Evolutionary conservation across 2,797 vertebrate species (phyloP), one percentile per base, ranked within the genome.

Genomic region (Heliangelus exortis): DNA sequence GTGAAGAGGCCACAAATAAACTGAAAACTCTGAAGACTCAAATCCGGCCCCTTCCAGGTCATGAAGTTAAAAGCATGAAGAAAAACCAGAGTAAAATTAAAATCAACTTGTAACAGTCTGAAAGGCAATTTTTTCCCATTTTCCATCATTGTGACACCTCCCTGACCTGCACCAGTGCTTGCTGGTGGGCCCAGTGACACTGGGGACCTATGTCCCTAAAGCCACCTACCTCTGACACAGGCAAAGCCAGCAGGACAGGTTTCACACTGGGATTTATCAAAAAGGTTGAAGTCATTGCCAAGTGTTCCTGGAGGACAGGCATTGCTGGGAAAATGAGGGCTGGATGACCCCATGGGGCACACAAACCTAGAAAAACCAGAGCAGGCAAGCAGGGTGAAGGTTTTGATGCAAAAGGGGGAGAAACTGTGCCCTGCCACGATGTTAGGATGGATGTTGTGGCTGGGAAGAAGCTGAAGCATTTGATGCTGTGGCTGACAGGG

Each of bases 231-330:
- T 98, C 98, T 97, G 34, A 97, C 94, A 94, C 98, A 99, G 87
- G 97, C 98, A 22, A 98, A 98, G 91, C 98, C 97, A 2, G 98
- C 96, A 0, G 98, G 98, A 84, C 99, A 99, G 2, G 68, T 97
- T 86, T 98, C 98, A 88, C 99, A 99, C 94, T 99, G 98, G 14
- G 98, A 98, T 69, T 98, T 98, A 94, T 99, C 98, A 20, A 98
- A 98, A 67, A 99, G 98, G 79, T 97, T 96, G 1, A 95, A 96
- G 76, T 75, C 96, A 62, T 98, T 97, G 96, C 98, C 98, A 58
- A 98, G 91, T 2, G 98, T 99, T 71, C 99, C 98, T 0, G 98
- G 97, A 20, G 98, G 98, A 57, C 98, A 99, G 58, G 98, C 97
- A 0, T 98, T 98, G 76, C 93, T 88, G 34, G 97, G 97, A 4